Evolutionary conservation across 2,888 invertebrate genomes (phyloP).

Genomic region (Orthonevra nobilis): DNA sequence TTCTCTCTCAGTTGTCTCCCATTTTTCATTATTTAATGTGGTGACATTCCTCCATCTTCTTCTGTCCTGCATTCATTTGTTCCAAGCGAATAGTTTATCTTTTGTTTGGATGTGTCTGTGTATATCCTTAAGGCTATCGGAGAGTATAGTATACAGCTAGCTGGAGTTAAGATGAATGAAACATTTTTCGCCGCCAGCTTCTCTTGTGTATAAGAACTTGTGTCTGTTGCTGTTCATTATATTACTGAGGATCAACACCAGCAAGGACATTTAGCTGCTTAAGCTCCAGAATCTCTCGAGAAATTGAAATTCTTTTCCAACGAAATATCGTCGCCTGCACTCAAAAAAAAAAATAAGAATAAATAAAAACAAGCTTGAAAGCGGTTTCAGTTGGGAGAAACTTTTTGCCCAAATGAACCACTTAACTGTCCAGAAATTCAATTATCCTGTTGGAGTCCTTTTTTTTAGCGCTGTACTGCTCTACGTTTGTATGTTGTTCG

Average conservation of each 20-base stretch:
- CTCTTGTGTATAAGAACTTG: not conserved
- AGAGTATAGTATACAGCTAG: constrained; percentile 27
- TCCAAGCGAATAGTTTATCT: not conserved
- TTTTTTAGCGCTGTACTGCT: not conserved
- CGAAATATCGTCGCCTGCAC: constrained; percentile 26
- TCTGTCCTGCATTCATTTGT: constrained; percentile 26
- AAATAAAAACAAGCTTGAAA: not conserved
- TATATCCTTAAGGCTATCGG: constrained; percentile 51
- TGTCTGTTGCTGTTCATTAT: constrained; percentile 35
- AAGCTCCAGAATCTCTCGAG: constrained; percentile 30
- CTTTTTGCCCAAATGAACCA: constrained; percentile 45
- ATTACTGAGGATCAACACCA: too few relatives aligned
- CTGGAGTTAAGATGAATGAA: constrained; percentile 6
- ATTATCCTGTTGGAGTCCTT: constrained; percentile 41
- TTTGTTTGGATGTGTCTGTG: not conserved
- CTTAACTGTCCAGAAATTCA: constrained; percentile 59
- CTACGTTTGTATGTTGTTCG: not conserved
- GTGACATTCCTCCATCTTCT: constrained; percentile 54
- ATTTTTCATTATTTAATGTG: constrained; percentile 67
- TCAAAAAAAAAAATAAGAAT: not conserved
- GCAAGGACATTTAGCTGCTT: constrained; percentile 34
- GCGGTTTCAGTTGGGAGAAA: not conserved
- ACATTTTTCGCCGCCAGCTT: constrained; percentile 9
- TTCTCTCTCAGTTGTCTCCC: constrained; percentile 44
- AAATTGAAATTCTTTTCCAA: constrained; percentile 33